phyloP scores from a whole-genome alignment of 1,140 invertebrate genomes.

The Caligus rogercresseyi region DNA sequence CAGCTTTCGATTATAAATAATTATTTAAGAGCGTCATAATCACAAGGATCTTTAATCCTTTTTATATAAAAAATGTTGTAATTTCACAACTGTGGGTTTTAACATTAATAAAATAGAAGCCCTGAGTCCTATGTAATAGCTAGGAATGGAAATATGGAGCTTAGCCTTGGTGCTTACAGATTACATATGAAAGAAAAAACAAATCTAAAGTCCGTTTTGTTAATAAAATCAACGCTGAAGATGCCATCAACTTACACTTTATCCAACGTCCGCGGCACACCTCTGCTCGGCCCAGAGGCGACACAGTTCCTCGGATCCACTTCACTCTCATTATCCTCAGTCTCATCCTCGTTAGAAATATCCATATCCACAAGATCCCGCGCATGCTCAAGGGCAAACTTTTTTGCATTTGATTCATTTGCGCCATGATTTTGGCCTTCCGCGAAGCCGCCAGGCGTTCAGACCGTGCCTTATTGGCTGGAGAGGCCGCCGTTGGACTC shows the following conservation, averaged over 20 bases:
- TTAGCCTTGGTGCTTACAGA: no score
- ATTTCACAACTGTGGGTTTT: no score
- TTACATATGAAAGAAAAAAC: no score
- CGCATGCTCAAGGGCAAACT: conserved; percentile 82
- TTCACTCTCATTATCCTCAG: background rate
- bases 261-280: background rate
- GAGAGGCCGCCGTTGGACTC: conserved; percentile 22
- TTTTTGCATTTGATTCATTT: conserved; percentile 81
- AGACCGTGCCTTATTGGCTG: conserved; percentile 42
- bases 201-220: no score
- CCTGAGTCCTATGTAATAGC: no score
- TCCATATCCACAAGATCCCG: conserved; percentile 34
- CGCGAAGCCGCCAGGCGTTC: conserved; percentile 59
- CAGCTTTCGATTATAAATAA: no score
- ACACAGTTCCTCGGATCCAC: background rate
- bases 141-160: no score
- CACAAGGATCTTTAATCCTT: no score
- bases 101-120: no score
- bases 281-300: background rate
- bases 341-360: background rate
- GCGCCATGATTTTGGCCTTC: conserved; percentile 70
- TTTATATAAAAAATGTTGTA: no score
- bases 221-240: no score
- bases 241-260: background rate
- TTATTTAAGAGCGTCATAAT: no score